phyloP scores from a whole-genome alignment of 2,113 vertebrate genomes.

The Odontesthes bonariensis region DNA sequence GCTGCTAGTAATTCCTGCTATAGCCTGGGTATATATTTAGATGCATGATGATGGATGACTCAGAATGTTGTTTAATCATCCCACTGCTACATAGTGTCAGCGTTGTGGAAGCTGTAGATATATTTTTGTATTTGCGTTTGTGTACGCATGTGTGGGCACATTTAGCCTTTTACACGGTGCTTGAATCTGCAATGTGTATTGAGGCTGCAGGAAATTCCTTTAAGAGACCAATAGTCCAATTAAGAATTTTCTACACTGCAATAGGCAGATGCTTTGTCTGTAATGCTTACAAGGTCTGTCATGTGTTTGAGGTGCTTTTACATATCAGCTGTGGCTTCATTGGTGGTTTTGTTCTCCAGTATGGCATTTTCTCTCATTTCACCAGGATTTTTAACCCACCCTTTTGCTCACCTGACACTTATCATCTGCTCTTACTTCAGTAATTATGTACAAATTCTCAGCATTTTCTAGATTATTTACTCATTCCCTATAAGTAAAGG shows the following conservation, averaged over 20 bases:
- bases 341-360: conserved; percentile 29
- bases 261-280: background rate
- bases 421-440: conserved; percentile 1
- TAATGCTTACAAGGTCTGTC: background rate
- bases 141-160: conserved; percentile 27
- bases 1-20: background rate
- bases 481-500: background rate
- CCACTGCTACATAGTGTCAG: conserved; percentile 48
- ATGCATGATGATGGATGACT: conserved; percentile 43
- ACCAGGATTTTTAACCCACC: too few species aligned
- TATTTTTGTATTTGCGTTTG: conserved; percentile 15
- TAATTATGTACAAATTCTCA: conserved; percentile 11
- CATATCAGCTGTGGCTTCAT: conserved; percentile 16
- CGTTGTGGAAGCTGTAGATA: conserved; percentile 17
- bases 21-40: conserved; percentile 9
- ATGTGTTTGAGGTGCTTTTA: conserved; percentile 11
- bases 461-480: background rate
- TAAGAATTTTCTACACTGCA: conserved; percentile 14
- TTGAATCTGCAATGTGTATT: conserved; percentile 32
- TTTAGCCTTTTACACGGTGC: conserved; percentile 15
- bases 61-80: conserved; percentile 37
- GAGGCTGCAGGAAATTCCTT: conserved; percentile 16
- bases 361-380: conserved; percentile 26
- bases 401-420: background rate
- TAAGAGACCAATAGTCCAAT: conserved; percentile 19